These are phyloP conservation scores for Fregata magnificens DNA, from an alignment of 2,113 vertebrate species.

Conservation along the genomic window DNA sequence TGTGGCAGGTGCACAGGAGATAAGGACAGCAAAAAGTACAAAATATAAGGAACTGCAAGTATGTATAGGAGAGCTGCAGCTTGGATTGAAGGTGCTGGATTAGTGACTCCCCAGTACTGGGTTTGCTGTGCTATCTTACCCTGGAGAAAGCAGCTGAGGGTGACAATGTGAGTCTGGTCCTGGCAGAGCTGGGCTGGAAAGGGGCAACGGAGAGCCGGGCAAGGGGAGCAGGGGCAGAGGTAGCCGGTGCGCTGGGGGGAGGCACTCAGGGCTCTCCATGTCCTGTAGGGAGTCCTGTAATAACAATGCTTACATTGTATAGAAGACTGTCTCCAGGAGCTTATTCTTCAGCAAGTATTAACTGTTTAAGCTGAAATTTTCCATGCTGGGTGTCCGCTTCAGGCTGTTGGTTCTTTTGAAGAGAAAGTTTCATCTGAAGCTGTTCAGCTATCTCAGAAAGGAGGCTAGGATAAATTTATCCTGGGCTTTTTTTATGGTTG, in stretches of 20 bases:
- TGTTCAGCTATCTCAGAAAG: background rate
- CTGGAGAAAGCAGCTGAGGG: background rate
- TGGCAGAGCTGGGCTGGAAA: background rate
- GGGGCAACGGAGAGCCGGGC: background rate
- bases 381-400: background rate
- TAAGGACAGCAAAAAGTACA: background rate
- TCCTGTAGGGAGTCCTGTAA: background rate
- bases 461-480: background rate
- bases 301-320: background rate
- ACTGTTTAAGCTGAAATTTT: constrained; percentile 23
- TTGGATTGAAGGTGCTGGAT: background rate
- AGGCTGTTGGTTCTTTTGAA: background rate
- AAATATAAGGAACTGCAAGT: background rate
- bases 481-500: background rate
- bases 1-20: background rate
- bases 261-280: background rate
- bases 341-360: background rate
- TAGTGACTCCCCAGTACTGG: background rate
- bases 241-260: background rate
- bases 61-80: background rate
- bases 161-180: background rate
- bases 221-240: background rate
- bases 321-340: background rate
- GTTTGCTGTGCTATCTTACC: background rate
- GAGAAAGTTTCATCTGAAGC: constrained; percentile 4